Evolutionary conservation across 2,113 vertebrate genomes (phyloP).

Genomic region (Gambusia holbrooki): DNA sequence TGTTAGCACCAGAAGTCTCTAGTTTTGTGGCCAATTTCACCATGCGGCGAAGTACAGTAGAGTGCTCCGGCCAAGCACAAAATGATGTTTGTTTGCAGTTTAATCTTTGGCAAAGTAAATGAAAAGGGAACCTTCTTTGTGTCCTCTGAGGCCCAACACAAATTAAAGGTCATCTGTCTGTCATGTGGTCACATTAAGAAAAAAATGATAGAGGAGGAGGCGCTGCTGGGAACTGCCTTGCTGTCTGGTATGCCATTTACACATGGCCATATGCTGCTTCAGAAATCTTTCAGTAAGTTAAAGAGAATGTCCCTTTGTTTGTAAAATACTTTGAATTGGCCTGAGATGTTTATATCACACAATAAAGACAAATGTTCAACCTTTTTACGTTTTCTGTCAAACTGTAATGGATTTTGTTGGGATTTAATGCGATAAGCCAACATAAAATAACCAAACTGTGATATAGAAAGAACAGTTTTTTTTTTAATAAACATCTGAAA

Average conservation of each 20-base stretch:
- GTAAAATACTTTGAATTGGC: slow-evolving; percentile 11
- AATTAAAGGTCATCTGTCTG: slow-evolving; percentile 59
- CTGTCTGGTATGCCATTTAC: slow-evolving; percentile 55
- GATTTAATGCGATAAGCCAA: not conserved
- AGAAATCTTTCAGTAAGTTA: slow-evolving; percentile 39
- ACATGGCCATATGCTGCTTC: slow-evolving; percentile 57
- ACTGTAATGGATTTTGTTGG: not conserved
- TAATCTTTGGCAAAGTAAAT: slow-evolving; percentile 55
- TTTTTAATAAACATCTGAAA: not conserved
- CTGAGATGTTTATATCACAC: slow-evolving; percentile 40
- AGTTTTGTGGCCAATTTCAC: slow-evolving; percentile 68
- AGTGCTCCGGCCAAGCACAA: slow-evolving; percentile 44
- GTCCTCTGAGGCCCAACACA: slow-evolving; percentile 40
- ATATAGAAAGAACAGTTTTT: not conserved
- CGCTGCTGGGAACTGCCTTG: slow-evolving; percentile 34
- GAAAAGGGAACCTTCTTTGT: slow-evolving; percentile 46
- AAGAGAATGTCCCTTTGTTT: slow-evolving; percentile 17
- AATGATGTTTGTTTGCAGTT: slow-evolving; percentile 56
- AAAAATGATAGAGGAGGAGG: slow-evolving; percentile 35
- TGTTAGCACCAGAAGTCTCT: slow-evolving; percentile 75
- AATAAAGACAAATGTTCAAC: not conserved
- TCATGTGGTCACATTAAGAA: slow-evolving; percentile 37
- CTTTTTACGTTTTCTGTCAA: not conserved
- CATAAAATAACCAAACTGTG: not conserved
- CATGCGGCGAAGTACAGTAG: slow-evolving; percentile 63